Evolutionary conservation across 2,888 invertebrate genomes (phyloP).

Genomic region (Synergus itoensis): DNA sequence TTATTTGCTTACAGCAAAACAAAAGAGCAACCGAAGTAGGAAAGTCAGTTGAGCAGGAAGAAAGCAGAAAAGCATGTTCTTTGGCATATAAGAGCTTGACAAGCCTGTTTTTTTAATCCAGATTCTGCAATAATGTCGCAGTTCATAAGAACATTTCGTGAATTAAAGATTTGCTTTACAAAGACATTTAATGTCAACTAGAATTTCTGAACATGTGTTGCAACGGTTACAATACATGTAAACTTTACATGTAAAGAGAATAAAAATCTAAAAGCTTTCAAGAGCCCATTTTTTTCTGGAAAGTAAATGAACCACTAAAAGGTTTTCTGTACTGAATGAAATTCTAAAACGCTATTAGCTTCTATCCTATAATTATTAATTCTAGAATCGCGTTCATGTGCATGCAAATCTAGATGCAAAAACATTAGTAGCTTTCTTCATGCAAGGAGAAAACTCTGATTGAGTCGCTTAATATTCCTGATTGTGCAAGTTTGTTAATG

Average conservation of each 20-base stretch:
- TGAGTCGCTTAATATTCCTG: conserved; percentile 24
- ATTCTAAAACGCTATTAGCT: not conserved
- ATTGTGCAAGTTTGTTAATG: conserved; percentile 38
- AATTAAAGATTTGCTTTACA: not conserved
- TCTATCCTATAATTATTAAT: conserved; percentile 5
- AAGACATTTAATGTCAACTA: not conserved
- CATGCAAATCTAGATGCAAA: conserved; percentile 8
- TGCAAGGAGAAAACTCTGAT: conserved; percentile 26
- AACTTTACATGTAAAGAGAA: not conserved
- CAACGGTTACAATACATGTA: not conserved
- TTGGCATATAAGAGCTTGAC: conserved; percentile 9
- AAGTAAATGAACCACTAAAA: not conserved
- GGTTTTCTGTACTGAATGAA: not conserved
- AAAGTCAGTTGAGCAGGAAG: conserved; percentile 41
- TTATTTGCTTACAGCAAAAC: conserved; percentile 44
- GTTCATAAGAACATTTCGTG: not conserved
- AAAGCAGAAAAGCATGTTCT: conserved; percentile 47
- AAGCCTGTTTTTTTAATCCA: not conserved
- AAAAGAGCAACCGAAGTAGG: conserved; percentile 38
- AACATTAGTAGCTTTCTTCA: conserved; percentile 13
- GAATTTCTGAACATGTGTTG: not conserved
- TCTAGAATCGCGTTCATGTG: conserved; percentile 14
- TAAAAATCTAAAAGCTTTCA: not conserved
- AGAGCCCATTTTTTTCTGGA: not conserved
- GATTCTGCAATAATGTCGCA: not conserved